These are phyloP conservation scores for Clinocottus analis DNA, from an alignment of 2,113 vertebrate species.

Conservation along the genomic window DNA sequence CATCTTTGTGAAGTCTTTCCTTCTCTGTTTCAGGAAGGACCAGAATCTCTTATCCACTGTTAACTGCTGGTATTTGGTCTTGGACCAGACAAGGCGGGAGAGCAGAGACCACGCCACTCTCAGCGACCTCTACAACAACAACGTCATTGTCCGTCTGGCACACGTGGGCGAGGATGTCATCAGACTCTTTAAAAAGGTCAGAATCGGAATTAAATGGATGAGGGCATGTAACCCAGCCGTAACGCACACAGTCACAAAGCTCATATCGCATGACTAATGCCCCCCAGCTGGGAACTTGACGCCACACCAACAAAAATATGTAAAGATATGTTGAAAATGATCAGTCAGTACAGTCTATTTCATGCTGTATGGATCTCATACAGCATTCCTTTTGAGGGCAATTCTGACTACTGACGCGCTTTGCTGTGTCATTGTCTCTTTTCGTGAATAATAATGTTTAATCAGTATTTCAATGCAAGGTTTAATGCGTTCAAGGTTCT, in stretches of 20 bases:
- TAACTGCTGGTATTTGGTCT: slow-evolving; percentile 98
- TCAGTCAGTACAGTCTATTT: not conserved
- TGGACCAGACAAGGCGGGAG: slow-evolving; percentile 95
- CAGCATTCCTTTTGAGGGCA: not conserved
- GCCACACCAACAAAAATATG: slow-evolving; percentile 14
- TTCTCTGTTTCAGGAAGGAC: slow-evolving; percentile 88
- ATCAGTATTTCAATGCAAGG: not conserved
- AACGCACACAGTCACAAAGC: slow-evolving; percentile 22
- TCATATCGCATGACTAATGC: slow-evolving; percentile 26
- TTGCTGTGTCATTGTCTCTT: not conserved
- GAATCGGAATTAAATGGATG: slow-evolving; percentile 54
- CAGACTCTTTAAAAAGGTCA: slow-evolving; percentile 99
- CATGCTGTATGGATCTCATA: not conserved
- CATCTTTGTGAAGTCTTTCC: slow-evolving; percentile 9
- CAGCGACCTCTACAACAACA: slow-evolving; percentile 98
- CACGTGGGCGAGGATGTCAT: slow-evolving; percentile 99
- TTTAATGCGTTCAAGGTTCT: not conserved
- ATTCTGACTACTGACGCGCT: not conserved
- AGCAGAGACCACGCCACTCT: slow-evolving; percentile 97
- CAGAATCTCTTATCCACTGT: slow-evolving; percentile 96
- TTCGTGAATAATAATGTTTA: not conserved
- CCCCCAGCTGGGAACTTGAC: slow-evolving; percentile 25
- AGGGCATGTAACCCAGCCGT: slow-evolving; percentile 29
- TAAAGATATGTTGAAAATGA: slow-evolving; percentile 19
- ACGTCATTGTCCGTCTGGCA: slow-evolving; percentile 94